Base-by-base conservation (phyloP, 2,888 invertebrate genomes). In the Psylliodes chrysocephalus region DNA sequence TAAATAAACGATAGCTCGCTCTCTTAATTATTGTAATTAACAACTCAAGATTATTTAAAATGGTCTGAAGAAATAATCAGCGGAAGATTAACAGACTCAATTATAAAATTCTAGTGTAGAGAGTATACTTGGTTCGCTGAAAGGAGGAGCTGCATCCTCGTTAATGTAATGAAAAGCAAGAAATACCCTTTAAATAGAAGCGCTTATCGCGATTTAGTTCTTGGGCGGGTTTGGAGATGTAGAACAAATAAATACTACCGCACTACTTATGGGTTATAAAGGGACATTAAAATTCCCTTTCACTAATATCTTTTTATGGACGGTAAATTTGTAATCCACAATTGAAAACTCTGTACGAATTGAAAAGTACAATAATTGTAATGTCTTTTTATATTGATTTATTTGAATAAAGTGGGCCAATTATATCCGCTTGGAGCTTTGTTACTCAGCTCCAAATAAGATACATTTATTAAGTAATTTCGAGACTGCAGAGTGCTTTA, bases 71-170 rank as follows among this genome's bases (percentile, higher is more conserved):
- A 49, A 35, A 57, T 22, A 40, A 49, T 57, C 47, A 51, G 42
- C 17, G 0, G 18, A 30, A 17, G 28, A 42, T 40, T 28, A 57
- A 59, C 59, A n/a, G 49, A 40, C 38, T 35, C 22, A 61, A 61
- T 61, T 61, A 61, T 61, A 38, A 54, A 42, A 61, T 61, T 54
- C 61, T 61, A 61, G 61, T 61, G 17, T 54, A 60, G 52, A 60
- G 60, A 60, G 60, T 60, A 40, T 40, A 59, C 49, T 59, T 57
- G 22, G 18, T 47, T n/a, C 22, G 28, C 40, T 54, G 14, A 54
- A 35, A 42, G 42, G 15, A 54, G 42, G 7, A 22, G 40, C 15
- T 25, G 3, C 3, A 54, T 40, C 15, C 42, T 42, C 28, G 42
- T 54, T 54, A 42, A 25, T 28, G 12, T 54, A 54, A 38, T 54